These are phyloP conservation scores for Solea solea DNA, from an alignment of 2,113 vertebrate species.

Conservation along the genomic window DNA sequence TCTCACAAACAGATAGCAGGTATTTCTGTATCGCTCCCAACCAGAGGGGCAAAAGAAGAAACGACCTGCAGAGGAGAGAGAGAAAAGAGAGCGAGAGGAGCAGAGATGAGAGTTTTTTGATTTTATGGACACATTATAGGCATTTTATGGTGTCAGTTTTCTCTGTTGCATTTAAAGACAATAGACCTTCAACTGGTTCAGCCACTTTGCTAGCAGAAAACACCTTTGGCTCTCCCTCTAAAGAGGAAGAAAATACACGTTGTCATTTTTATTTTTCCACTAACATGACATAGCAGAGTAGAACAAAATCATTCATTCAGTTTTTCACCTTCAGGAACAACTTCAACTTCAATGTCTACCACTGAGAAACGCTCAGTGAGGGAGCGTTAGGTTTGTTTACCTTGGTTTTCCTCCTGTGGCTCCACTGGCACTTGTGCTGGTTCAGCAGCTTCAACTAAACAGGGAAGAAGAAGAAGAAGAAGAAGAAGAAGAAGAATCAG, in stretches of 20 bases:
- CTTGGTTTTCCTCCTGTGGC: not conserved
- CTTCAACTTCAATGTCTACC: not conserved
- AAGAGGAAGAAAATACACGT: not conserved
- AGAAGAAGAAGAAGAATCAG: too few relatives aligned
- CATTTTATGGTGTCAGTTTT: not conserved
- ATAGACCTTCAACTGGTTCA: not conserved
- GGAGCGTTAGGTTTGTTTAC: not conserved
- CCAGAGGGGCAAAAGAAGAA: not conserved
- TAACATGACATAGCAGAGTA: not conserved
- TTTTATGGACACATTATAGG: not conserved
- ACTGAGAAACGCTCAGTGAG: not conserved
- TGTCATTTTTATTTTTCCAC: too few relatives aligned
- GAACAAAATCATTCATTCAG: not conserved
- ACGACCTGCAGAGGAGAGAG: not conserved
- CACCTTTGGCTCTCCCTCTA: not conserved
- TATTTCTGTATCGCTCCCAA: not conserved
- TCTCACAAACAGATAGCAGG: slow-evolving; percentile 2
- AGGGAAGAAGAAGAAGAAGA: too few relatives aligned
- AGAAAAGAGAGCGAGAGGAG: too few relatives aligned
- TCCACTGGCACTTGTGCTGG: not conserved
- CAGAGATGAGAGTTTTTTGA: not conserved
- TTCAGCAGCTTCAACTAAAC: not conserved
- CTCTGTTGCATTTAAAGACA: not conserved
- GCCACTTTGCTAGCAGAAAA: not conserved
- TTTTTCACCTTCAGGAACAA: not conserved